Evolutionary conservation across 2,888 invertebrate genomes (phyloP).

Genomic region (Ormyrus rosae): DNA sequence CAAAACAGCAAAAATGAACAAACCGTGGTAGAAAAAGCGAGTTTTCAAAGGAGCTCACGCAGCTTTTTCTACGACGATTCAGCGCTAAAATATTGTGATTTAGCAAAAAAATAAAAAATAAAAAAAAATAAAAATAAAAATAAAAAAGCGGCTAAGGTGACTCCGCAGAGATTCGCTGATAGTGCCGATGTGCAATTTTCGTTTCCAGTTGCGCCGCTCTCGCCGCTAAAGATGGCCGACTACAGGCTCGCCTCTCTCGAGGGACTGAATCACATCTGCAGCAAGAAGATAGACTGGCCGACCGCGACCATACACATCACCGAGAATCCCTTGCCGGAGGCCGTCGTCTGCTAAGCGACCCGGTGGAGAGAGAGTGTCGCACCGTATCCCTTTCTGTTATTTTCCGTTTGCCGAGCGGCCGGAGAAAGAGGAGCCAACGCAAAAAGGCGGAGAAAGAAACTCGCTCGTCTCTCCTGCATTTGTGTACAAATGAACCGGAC

Average conservation of each 20-base stretch:
- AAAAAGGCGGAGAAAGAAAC: neutral
- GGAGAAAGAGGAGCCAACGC: neutral
- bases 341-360: constrained; percentile 82
- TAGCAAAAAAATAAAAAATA: neutral
- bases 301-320: constrained; percentile 86
- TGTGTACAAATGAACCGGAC: constrained; percentile 42
- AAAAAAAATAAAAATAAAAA: no score
- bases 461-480: constrained; percentile 42
- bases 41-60: neutral
- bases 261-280: constrained; percentile 76
- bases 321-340: constrained; percentile 87
- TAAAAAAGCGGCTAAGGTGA: neutral
- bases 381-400: constrained; percentile 24
- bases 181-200: constrained; percentile 58
- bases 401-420: constrained; percentile 1
- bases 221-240: constrained; percentile 83
- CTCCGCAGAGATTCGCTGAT: constrained; percentile 48
- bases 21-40: constrained; percentile 27
- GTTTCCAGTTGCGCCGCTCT: constrained; percentile 83
- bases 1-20: constrained; percentile 23
- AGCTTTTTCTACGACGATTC: constrained; percentile 32
- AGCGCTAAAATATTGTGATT: constrained; percentile 24
- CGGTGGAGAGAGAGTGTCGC: neutral
- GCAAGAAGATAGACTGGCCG: constrained; percentile 77
- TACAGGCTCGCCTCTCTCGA: constrained; percentile 81